Evolutionary conservation across 2,797 vertebrate species (phyloP), one percentile per base, ranked within the genome.

Genomic region (Lagorchestes hirsutus): DNA sequence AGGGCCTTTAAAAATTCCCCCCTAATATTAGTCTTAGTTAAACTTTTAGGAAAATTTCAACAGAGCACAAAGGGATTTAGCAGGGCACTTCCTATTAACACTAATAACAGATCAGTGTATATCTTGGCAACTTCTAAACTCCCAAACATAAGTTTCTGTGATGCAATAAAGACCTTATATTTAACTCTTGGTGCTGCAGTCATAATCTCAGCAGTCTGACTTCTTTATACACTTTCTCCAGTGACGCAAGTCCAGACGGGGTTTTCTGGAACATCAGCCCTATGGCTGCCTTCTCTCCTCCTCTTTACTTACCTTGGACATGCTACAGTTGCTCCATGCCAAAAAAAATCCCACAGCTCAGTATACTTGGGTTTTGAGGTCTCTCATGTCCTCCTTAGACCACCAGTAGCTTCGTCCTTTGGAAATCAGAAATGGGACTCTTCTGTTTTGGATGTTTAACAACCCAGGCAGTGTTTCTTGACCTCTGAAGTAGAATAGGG

Each of bases 271-370:
- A 95, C 96, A 34, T 97, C 96, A 96, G 93, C 93, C 95, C 97
- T 94, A 82, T 93, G 97, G 90, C 97, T 98, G 90, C 94, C 90
- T 97, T 97, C 92, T 96, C 93, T 97, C 95, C 95, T 97, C 91
- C 96, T n/a, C 97, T 97, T 97, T 98, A 98, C 97, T 98, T 98
- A 96, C 93, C 97, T 98, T 98, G 96, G 96, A 98, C 96, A 97
- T 93, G 95, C 93, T 87, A 29, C 93, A 62, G 10, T 97, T 97
- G 82, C 93, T 93, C 58, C 91, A 24, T 97, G 97, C 98, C 98
- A 98, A 96, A 97, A 98, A 97, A 92, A 98, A 96, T 95, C 94
- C 94, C 97, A 57, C 90, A 34, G 58, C 96, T 95, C 56, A 93
- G 93, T 97, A 95, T 95, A 96, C 92, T 97, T 98, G 91, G 93